A percentile compares a stretch with the other conserved stretches of the same genome.
Evolutionary conservation across 2,888 invertebrate species (phyloP).

Genomic region (Philhelius pedissequus): DNA sequence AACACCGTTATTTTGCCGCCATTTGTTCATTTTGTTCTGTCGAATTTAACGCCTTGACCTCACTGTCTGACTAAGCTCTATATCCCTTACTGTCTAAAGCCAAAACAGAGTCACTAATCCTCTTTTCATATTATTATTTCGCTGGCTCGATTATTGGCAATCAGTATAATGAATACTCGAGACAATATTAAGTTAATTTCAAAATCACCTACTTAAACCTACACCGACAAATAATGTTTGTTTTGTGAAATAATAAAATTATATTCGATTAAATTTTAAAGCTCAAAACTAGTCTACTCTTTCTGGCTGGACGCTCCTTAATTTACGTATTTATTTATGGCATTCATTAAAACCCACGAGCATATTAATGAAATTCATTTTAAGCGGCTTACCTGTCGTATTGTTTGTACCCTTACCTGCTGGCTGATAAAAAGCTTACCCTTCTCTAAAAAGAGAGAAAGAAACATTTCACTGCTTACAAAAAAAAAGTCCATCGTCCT

Average conservation of each 20-base stretch:
- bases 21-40: no score
- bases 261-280: constrained; percentile 6
- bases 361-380: constrained; percentile 64
- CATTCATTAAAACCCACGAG: constrained; percentile 43
- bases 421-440: constrained; percentile 39
- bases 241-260: not conserved
- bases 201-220: not conserved
- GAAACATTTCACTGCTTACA: not conserved
- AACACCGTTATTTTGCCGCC: no score
- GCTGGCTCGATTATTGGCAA: no score
- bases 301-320: not conserved
- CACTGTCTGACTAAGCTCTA: no score
- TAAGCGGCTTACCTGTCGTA: constrained; percentile 64
- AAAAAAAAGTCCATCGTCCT: not conserved
- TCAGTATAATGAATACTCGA: no score
- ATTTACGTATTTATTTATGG: constrained; percentile 37
- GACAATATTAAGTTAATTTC: not conserved
- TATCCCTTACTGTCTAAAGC: no score
- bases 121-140: no score
- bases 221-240: not conserved
- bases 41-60: no score
- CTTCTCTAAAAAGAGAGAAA: not conserved
- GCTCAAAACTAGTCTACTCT: not conserved
- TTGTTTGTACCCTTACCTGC: constrained; percentile 28
- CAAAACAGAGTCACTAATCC: no score